These are phyloP conservation scores for Sebastes aleutianus DNA, from an alignment of 2,797 vertebrate species.

Conservation along the genomic window DNA sequence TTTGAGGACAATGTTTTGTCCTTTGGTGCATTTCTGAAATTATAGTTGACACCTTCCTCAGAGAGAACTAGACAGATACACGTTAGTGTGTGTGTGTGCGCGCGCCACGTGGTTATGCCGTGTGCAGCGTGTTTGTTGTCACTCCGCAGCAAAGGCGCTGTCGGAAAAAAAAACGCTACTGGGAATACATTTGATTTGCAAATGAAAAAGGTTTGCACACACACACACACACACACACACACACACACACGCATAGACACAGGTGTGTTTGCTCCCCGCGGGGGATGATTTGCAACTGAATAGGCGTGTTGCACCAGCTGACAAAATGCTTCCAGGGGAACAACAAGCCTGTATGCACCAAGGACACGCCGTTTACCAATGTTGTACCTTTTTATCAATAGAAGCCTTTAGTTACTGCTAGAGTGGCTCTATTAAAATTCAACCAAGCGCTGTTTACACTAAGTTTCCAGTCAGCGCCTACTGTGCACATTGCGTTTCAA, in stretches of 20 bases:
- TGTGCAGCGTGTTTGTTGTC: slow-evolving; percentile 50
- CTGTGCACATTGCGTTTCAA: slow-evolving; percentile 47
- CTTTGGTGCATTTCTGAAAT: slow-evolving; percentile 46
- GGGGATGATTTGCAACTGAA: slow-evolving; percentile 65
- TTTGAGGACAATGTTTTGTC: slow-evolving; percentile 47
- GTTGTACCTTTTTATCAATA: slow-evolving; percentile 27
- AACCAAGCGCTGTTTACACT: slow-evolving; percentile 58
- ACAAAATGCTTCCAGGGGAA: slow-evolving; percentile 56
- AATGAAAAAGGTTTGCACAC: slow-evolving; percentile 61
- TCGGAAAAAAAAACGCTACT: slow-evolving; percentile 36
- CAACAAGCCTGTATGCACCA: slow-evolving; percentile 40
- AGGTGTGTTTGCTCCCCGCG: slow-evolving; percentile 52
- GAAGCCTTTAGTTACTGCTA: slow-evolving; percentile 9
- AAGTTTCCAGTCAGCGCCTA: slow-evolving; percentile 37
- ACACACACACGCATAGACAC: neutral
- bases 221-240: neutral
- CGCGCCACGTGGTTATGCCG: neutral
- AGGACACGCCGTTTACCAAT: slow-evolving; percentile 45
- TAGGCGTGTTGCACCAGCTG: slow-evolving; percentile 28
- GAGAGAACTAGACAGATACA: neutral
- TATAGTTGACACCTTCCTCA: slow-evolving; percentile 25
- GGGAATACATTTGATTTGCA: slow-evolving; percentile 81
- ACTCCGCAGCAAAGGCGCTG: slow-evolving; percentile 24
- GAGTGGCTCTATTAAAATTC: slow-evolving; percentile 61
- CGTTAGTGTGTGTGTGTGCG: neutral